These are phyloP conservation scores for Tadarida brasiliensis DNA, from an alignment of 2,797 vertebrate species.

Conservation along the genomic window DNA sequence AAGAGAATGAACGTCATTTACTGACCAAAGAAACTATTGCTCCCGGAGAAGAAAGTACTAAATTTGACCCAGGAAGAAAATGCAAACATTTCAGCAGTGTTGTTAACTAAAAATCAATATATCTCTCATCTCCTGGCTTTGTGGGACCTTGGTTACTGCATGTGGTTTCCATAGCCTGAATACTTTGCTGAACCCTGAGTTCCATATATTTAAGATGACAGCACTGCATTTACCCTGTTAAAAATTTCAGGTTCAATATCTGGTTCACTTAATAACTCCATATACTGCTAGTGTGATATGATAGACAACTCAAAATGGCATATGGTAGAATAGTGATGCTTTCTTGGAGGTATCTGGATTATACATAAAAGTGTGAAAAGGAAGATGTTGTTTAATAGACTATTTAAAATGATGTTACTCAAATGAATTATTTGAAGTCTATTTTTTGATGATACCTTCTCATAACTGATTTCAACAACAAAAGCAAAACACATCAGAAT, in stretches of 20 bases:
- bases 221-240: conserved; percentile 59
- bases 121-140: not conserved
- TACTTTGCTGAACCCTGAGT: not conserved
- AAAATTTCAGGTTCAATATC: conserved; percentile 70
- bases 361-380: not conserved
- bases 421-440: not conserved
- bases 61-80: conserved; percentile 42
- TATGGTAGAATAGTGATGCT: not conserved
- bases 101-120: conserved; percentile 61
- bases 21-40: not conserved
- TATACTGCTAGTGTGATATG: conserved; percentile 59
- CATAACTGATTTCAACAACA: not conserved
- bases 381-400: not conserved
- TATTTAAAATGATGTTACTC: conserved; percentile 23
- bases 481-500: conserved; percentile 12
- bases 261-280: conserved; percentile 50
- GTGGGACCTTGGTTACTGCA: not conserved
- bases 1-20: conserved; percentile 38
- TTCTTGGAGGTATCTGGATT: not conserved
- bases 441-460: not conserved
- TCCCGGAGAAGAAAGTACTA: not conserved
- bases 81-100: not conserved
- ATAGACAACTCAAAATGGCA: conserved; percentile 51
- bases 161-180: conserved; percentile 48
- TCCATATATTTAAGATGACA: conserved; percentile 37